These are phyloP conservation scores for Uromys caudimaculatus DNA, from an alignment of 2,797 vertebrate species.

Conservation along the genomic window DNA sequence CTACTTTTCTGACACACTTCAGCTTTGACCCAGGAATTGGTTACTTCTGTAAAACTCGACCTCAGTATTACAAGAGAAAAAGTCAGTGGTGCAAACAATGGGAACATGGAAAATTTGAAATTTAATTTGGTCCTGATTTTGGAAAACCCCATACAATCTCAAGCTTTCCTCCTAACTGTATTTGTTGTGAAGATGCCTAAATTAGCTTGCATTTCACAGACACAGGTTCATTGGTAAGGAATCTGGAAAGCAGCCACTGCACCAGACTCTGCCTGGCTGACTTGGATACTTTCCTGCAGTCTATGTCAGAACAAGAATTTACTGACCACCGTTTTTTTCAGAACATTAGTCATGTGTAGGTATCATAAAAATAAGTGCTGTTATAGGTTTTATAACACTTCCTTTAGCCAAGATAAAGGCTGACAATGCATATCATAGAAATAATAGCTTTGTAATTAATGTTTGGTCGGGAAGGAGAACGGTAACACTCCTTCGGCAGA, in stretches of 20 bases:
- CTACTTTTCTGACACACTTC: neutral
- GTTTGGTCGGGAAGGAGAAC: neutral
- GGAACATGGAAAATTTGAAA: neutral
- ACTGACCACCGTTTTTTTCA: neutral
- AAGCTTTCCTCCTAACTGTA: neutral
- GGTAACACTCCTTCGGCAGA: neutral
- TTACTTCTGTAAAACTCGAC: neutral
- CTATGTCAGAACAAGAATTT: neutral
- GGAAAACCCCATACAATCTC: neutral
- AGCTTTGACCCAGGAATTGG: neutral
- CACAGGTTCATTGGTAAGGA: neutral
- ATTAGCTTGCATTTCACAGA: constrained; percentile 34
- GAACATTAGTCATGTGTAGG: neutral
- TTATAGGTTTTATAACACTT: neutral
- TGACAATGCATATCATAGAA: neutral
- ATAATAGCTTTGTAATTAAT: constrained; percentile 21
- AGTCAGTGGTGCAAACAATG: neutral
- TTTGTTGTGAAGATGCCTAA: neutral
- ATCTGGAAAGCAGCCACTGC: neutral
- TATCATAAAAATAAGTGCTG: neutral
- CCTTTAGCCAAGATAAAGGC: neutral
- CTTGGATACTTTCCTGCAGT: neutral
- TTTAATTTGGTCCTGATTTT: neutral
- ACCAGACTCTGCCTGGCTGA: neutral
- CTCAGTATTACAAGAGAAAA: neutral